Conservation (phyloP, 1,140 invertebrate genomes). For the Sarcophaga bullata region DNA sequence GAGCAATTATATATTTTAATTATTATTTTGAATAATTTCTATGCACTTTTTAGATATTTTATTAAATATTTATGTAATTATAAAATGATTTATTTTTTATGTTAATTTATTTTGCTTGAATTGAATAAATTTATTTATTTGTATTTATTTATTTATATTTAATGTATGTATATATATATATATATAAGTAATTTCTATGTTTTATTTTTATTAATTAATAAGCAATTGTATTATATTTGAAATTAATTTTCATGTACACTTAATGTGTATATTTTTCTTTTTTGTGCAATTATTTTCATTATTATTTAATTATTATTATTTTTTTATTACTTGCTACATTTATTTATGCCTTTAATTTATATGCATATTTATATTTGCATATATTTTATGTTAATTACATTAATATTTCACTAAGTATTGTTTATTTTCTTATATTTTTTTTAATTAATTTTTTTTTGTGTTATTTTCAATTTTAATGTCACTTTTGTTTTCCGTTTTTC, state of each 20-base stretch:
- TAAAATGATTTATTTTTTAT: too few species aligned
- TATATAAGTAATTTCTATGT: too few species aligned
- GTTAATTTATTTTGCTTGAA: too few species aligned
- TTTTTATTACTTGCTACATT: not conserved
- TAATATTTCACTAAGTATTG: conserved; percentile 19
- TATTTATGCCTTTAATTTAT: not conserved
- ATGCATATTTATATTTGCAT: too few species aligned
- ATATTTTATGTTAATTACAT: too few species aligned
- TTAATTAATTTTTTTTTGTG: conserved; percentile 3
- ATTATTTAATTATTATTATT: conserved; percentile 15
- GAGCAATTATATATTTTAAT: not conserved
- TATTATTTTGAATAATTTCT: not conserved
- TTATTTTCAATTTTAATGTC: not conserved
- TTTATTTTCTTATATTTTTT: conserved; percentile 11
- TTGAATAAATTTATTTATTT: too few species aligned
- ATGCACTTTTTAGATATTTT: not conserved
- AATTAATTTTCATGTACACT: not conserved
- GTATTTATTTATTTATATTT: too few species aligned
- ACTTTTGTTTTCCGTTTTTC: not conserved
- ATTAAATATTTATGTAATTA: not conserved
- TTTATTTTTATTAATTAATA: not conserved
- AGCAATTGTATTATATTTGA: not conserved
- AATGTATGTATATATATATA: too few species aligned
- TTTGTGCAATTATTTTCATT: not conserved
- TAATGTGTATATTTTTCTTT: not conserved